Percentiles rank a stretch among this genome's conserved stretches.
These are phyloP conservation scores for Penaeus japonicus DNA, from an alignment of 1,140 invertebrate genomes.

Conservation along the genomic window DNA sequence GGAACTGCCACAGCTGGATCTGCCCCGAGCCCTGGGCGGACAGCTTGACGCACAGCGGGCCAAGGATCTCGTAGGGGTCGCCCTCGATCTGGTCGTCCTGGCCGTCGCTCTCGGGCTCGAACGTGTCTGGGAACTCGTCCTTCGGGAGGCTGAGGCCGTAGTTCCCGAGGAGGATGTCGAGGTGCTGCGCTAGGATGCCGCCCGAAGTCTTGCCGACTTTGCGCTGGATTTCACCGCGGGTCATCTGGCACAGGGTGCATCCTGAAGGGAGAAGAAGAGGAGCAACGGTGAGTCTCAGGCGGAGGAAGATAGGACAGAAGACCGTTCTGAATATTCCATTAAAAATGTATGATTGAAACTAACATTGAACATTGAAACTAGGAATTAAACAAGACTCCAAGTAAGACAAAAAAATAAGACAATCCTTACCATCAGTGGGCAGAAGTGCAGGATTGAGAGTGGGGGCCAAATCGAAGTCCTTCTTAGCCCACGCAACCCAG, in stretches of 20 bases:
- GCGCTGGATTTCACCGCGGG: conserved; percentile 14
- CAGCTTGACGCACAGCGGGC: neutral
- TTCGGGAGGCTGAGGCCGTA: conserved; percentile 25
- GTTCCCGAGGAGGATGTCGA: conserved; percentile 22
- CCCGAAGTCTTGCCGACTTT: conserved; percentile 31
- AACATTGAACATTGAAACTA: too few species aligned
- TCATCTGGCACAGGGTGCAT: conserved; percentile 30
- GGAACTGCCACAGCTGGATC: conserved; percentile 52
- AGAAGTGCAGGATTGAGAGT: conserved; percentile 11
- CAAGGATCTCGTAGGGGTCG: conserved; percentile 43
- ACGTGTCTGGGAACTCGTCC: conserved; percentile 20
- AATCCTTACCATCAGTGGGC: conserved; percentile 10
- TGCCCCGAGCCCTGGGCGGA: conserved; percentile 34
- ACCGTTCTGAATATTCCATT: too few species aligned
- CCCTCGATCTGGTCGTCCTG: neutral
- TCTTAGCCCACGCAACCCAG: conserved; percentile 27
- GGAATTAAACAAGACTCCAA: neutral
- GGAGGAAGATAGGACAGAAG: neutral
- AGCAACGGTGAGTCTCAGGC: neutral
- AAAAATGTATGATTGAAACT: too few species aligned
- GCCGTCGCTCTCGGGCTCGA: neutral
- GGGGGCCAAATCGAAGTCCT: conserved; percentile 25
- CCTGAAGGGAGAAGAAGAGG: neutral
- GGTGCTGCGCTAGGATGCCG: conserved; percentile 23
- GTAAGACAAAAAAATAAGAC: neutral